Conservation (phyloP, 1,140 invertebrate species). For the Drosophila triauraria region DNA sequence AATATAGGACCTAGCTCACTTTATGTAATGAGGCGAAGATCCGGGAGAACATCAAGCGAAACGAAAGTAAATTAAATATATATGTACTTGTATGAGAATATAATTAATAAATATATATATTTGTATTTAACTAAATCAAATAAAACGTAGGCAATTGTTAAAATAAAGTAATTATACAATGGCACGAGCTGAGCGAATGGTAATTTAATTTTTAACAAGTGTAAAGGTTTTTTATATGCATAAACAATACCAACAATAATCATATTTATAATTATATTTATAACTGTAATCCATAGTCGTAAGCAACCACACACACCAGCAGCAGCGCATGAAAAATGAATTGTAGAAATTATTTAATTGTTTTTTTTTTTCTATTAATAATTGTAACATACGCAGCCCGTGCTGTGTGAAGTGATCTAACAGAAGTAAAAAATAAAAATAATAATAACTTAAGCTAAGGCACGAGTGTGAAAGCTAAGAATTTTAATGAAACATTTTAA, state of each 20-base stretch:
- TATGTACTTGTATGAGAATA: constrained; percentile 3
- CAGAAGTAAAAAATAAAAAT: constrained; percentile 26
- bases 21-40: constrained; percentile 46
- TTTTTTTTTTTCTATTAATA: constrained; percentile 26
- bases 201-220: constrained; percentile 64
- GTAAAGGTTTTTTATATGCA: constrained; percentile 44
- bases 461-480: constrained; percentile 28
- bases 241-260: constrained; percentile 33
- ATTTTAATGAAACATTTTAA: constrained; percentile 53
- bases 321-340: constrained; percentile 20
- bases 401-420: constrained; percentile 46
- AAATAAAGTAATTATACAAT: constrained; percentile 73
- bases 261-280: constrained; percentile 44
- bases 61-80: constrained; percentile 44
- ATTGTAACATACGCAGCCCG: constrained; percentile 17
- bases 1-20: constrained; percentile 72
- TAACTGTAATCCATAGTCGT: constrained; percentile 38
- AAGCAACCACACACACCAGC: constrained; percentile 19
- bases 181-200: constrained; percentile 43
- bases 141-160: constrained; percentile 76
- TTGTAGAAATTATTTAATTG: constrained; percentile 44
- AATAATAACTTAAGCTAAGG: constrained; percentile 30
- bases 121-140: constrained; percentile 56
- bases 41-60: constrained; percentile 54
- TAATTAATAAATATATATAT: constrained; percentile 47